phyloP scores from a whole-genome alignment of 2,113 vertebrate genomes.

The Chamaea fasciata region DNA sequence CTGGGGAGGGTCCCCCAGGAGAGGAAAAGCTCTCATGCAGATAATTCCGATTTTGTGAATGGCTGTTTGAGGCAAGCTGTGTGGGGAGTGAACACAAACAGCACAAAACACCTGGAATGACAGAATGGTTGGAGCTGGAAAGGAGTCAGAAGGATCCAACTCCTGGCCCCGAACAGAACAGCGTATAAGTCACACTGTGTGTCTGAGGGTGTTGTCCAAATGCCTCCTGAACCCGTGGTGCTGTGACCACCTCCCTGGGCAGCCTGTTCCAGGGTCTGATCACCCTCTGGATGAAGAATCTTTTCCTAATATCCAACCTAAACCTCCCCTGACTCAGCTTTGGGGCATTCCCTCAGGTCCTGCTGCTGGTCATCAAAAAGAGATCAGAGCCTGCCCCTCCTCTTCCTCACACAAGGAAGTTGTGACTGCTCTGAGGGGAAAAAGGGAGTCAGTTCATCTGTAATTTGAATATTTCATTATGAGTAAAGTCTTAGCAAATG shows the following conservation, averaged over 20 bases:
- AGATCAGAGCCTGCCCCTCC: neutral
- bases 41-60: neutral
- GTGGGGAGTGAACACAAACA: neutral
- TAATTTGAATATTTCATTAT: neutral
- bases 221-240: accelerated
- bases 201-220: neutral
- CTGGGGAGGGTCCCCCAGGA: neutral
- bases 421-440: neutral
- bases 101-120: neutral
- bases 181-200: accelerated
- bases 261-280: neutral
- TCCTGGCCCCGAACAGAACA: neutral
- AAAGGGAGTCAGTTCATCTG: neutral
- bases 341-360: neutral
- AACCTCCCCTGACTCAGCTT: neutral
- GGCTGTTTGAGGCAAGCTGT: neutral
- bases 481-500: neutral
- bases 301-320: neutral
- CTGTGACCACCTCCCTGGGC: neutral
- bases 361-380: neutral
- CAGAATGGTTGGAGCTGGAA: neutral
- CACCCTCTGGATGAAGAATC: neutral
- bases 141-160: neutral
- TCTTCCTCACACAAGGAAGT: neutral
- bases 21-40: neutral